Evolutionary conservation across 2,113 vertebrate genomes (phyloP).

Genomic region (Orthonyx spaldingii): DNA sequence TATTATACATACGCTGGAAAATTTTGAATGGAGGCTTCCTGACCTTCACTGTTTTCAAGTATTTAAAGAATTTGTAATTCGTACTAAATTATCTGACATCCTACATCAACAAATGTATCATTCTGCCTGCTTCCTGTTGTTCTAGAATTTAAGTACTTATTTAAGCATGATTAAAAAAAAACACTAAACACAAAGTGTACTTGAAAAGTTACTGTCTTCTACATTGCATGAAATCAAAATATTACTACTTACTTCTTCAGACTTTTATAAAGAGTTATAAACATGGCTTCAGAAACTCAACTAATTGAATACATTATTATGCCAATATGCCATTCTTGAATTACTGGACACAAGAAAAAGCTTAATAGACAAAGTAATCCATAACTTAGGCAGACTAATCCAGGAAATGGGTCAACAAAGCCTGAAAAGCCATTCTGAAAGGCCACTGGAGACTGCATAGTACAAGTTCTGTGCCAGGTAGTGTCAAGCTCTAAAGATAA

Average conservation of each 20-base stretch:
- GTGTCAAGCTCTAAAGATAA: conserved; percentile 33
- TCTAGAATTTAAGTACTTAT: conserved; percentile 48
- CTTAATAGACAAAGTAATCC: conserved; percentile 53
- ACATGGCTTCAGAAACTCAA: background rate
- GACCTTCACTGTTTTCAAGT: conserved; percentile 67
- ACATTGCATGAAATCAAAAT: background rate
- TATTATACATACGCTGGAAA: conserved; percentile 73
- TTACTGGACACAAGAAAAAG: conserved; percentile 44
- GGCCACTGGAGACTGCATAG: conserved; percentile 22
- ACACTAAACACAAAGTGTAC: background rate
- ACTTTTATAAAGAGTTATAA: background rate
- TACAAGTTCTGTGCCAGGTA: conserved; percentile 25
- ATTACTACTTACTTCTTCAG: background rate
- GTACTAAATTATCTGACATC: conserved; percentile 70
- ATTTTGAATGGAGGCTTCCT: conserved; percentile 74
- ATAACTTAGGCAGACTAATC: conserved; percentile 54
- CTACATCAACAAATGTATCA: conserved; percentile 65
- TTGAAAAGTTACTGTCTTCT: background rate
- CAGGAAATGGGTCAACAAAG: conserved; percentile 53
- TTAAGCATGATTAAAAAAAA: conserved; percentile 39
- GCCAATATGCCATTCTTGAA: conserved; percentile 10
- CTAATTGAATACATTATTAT: background rate
- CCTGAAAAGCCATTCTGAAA: conserved; percentile 56
- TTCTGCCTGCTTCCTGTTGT: conserved; percentile 69
- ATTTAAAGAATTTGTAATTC: conserved; percentile 69